These are phyloP conservation scores for Magallana angulata DNA, from an alignment of 1,140 invertebrate genomes.

Conservation along the genomic window DNA sequence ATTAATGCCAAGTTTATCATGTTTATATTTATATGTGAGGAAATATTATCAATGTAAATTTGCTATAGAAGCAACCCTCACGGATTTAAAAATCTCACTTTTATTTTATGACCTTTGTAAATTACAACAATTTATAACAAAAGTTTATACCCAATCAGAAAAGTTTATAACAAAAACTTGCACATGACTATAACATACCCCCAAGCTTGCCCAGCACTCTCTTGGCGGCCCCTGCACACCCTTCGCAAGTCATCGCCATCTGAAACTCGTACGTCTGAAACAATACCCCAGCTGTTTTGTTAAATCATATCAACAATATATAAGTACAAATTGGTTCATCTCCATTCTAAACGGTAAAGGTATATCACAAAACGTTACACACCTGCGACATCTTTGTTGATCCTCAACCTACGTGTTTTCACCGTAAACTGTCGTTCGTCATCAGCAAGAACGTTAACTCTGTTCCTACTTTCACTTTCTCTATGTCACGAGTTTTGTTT, in stretches of 20 bases:
- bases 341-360: background rate
- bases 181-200: slow-evolving; percentile 62
- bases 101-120: no score
- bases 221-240: slow-evolving; percentile 90
- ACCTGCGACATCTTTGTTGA: background rate
- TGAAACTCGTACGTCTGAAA: slow-evolving; percentile 85
- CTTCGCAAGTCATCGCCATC: slow-evolving; percentile 94
- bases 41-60: no score
- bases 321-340: background rate
- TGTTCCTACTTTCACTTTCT: slow-evolving; percentile 2
- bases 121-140: no score
- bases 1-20: no score
- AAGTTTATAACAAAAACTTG: no score
- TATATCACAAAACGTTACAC: background rate
- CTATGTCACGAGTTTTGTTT: background rate
- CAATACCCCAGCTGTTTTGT: background rate
- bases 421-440: background rate
- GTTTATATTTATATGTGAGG: no score
- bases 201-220: slow-evolving; percentile 87
- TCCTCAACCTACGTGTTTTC: background rate
- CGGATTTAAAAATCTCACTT: no score
- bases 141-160: no score
- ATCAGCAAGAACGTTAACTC: slow-evolving; percentile 11
- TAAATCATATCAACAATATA: background rate
- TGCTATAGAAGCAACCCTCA: no score